Conservation (phyloP, 2,888 invertebrate species). For the Meteorus cinctellus region DNA sequence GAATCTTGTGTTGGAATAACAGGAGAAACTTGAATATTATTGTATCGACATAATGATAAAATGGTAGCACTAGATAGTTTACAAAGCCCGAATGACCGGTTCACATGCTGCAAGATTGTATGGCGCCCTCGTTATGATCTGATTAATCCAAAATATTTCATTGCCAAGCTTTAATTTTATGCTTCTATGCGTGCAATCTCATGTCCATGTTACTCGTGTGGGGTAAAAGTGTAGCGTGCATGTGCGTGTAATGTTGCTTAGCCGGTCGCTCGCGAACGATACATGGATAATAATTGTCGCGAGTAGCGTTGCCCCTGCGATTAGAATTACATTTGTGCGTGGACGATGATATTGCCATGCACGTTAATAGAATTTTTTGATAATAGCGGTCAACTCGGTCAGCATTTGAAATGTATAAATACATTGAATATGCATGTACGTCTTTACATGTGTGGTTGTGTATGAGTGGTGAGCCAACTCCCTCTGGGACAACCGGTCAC, state of each 20-base stretch:
- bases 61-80: conserved; percentile 3
- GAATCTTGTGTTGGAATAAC: too few relatives aligned
- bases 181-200: conserved; percentile 34
- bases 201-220: conserved; percentile 18
- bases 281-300: not conserved
- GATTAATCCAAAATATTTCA: conserved; percentile 60
- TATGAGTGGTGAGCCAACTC: conserved; percentile 34
- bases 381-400: conserved; percentile 52
- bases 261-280: conserved; percentile 35
- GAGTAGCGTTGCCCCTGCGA: not conserved
- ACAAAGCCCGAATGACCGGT: conserved; percentile 56
- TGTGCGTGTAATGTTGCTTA: conserved; percentile 38
- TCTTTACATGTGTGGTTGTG: not conserved
- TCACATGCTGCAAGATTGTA: conserved; percentile 43
- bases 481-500: conserved; percentile 55
- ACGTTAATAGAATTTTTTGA: conserved; percentile 50
- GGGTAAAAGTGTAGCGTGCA: conserved; percentile 34
- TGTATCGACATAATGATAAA: conserved; percentile 1
- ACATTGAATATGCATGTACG: not conserved
- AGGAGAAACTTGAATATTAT: not conserved
- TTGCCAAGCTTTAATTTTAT: conserved; percentile 33
- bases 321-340: conserved; percentile 26
- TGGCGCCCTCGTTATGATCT: conserved; percentile 57
- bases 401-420: conserved; percentile 43
- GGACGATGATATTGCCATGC: conserved; percentile 36